Percentiles rank a stretch among this genome's conserved stretches.
These are phyloP conservation scores for Philypnodon macrostomus DNA, from an alignment of 2,797 vertebrate species.

Conservation along the genomic window DNA sequence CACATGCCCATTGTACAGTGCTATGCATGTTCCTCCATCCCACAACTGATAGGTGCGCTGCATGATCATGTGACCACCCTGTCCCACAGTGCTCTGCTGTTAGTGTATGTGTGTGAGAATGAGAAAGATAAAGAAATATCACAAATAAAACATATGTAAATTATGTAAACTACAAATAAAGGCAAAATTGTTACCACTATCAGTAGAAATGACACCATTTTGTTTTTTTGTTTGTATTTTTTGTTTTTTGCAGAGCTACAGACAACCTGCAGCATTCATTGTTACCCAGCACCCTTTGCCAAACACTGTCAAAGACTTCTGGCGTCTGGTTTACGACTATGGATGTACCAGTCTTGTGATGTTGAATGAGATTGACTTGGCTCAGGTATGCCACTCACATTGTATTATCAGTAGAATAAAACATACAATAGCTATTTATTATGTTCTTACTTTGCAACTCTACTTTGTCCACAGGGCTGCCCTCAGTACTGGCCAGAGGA, in stretches of 20 bases:
- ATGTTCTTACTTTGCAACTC: constrained; percentile 1
- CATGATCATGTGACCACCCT: constrained; percentile 58
- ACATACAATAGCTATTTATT: background rate
- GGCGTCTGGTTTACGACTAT: constrained; percentile 98
- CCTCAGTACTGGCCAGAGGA: constrained; percentile 99
- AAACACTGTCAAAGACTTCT: constrained; percentile 98
- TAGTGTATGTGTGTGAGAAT: constrained; percentile 20
- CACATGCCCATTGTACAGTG: background rate
- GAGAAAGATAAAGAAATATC: constrained; percentile 7
- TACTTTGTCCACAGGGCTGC: constrained; percentile 84
- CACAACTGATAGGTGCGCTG: constrained; percentile 11
- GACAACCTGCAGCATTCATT: constrained; percentile 98
- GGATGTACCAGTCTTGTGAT: constrained; percentile 97
- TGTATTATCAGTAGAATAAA: background rate
- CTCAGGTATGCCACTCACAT: constrained; percentile 80
- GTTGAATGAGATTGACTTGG: constrained; percentile 95
- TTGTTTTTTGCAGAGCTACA: constrained; percentile 85
- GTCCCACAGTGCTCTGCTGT: constrained; percentile 26
- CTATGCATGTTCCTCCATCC: constrained; percentile 44
- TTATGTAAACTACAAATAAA: no score
- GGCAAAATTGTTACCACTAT: background rate
- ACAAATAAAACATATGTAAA: background rate
- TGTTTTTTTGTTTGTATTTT: no score
- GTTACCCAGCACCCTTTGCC: constrained; percentile 97
- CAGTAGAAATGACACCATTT: background rate